Conservation (phyloP, 2,888 invertebrate genomes). For the Hyposoter didymator region DNA sequence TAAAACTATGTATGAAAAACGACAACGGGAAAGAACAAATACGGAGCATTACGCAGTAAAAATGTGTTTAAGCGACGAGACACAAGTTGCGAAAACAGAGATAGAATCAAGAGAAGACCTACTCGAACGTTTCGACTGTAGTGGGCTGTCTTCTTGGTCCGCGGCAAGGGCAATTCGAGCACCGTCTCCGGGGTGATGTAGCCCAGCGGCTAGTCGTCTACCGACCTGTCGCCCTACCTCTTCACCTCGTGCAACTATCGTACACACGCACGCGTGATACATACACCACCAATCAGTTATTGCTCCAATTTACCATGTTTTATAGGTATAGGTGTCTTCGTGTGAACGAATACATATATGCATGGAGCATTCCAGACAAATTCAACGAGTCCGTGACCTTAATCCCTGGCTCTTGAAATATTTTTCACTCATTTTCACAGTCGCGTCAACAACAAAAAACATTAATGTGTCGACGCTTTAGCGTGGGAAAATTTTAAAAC, state of each 20-base stretch:
- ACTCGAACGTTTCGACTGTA: conserved; percentile 94
- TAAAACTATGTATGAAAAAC: conserved; percentile 53
- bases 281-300: conserved; percentile 64
- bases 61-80: conserved; percentile 58
- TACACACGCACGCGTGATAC: conserved; percentile 74
- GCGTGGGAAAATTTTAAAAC: too few relatives aligned
- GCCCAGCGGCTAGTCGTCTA: conserved; percentile 85
- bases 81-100: conserved; percentile 60
- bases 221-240: conserved; percentile 84
- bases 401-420: neutral
- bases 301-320: conserved; percentile 63
- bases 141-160: conserved; percentile 93
- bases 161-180: conserved; percentile 85
- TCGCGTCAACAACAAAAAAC: neutral
- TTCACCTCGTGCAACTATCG: conserved; percentile 84
- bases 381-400: neutral
- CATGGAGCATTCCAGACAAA: conserved; percentile 1
- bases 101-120: conserved; percentile 85
- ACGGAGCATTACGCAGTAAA: conserved; percentile 53
- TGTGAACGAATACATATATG: neutral
- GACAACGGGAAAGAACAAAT: conserved; percentile 41
- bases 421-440: neutral
- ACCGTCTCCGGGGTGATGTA: conserved; percentile 85
- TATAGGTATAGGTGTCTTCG: conserved; percentile 11
- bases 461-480: neutral